These are phyloP conservation scores for Ctenosaura bakeri DNA, from an alignment of 2,797 vertebrate genomes.

Conservation along the genomic window DNA sequence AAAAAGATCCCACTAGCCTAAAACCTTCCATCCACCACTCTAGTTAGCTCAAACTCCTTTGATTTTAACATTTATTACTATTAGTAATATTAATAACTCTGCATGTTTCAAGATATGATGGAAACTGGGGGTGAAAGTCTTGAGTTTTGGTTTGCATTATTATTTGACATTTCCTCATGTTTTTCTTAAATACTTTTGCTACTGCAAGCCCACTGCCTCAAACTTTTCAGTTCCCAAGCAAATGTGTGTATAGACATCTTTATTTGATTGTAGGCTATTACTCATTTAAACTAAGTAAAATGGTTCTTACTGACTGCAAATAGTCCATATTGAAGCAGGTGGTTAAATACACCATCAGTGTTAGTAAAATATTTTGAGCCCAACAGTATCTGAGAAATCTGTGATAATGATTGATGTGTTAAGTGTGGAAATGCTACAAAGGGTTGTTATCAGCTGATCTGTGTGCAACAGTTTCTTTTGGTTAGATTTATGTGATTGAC, in stretches of 20 bases:
- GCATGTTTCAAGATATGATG: conserved; percentile 58
- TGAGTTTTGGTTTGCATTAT: conserved; percentile 54
- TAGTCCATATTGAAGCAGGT: neutral
- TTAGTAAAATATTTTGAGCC: neutral
- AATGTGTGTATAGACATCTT: conserved; percentile 46
- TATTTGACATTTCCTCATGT: conserved; percentile 63
- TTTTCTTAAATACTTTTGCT: conserved; percentile 63
- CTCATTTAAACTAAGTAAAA: neutral
- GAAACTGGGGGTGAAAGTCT: conserved; percentile 21
- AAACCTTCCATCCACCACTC: too few relatives aligned
- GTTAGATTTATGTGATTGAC: neutral
- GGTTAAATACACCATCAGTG: neutral
- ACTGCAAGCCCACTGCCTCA: conserved; percentile 62
- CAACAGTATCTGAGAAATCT: neutral
- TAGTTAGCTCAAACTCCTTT: neutral
- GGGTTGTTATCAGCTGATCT: neutral
- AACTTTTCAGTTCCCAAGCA: conserved; percentile 64
- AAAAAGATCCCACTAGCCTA: too few relatives aligned
- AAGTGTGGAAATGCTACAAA: neutral
- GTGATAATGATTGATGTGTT: neutral
- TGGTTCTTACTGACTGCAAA: neutral
- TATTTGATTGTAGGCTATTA: conserved; percentile 6
- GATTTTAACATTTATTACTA: neutral
- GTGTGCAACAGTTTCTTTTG: neutral
- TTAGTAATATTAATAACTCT: conserved; percentile 54